A percentile compares a stretch with the other conserved stretches of the same genome.
These are phyloP conservation scores for Bubo scandiacus DNA, from an alignment of 2,113 vertebrate species.

Conservation along the genomic window DNA sequence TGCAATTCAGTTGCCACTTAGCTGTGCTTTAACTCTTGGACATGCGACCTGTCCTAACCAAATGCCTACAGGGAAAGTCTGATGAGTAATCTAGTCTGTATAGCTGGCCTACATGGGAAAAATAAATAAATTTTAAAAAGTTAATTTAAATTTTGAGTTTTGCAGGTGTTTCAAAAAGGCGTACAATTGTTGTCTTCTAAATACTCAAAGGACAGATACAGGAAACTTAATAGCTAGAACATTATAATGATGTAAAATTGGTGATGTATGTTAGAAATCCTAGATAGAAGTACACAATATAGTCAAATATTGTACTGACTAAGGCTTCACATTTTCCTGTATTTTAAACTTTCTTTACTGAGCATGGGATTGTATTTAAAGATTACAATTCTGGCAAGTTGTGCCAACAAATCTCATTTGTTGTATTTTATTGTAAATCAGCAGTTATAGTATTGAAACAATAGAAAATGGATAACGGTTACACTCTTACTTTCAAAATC, in stretches of 20 bases:
- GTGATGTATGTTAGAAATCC: not conserved
- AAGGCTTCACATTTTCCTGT: not conserved
- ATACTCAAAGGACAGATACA: not conserved
- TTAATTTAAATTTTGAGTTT: not conserved
- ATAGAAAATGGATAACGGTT: not conserved
- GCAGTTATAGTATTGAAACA: not conserved
- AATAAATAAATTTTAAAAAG: not conserved
- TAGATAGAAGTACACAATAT: not conserved
- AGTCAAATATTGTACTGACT: not conserved
- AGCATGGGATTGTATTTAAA: not conserved
- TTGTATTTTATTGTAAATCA: not conserved
- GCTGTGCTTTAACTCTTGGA: not conserved
- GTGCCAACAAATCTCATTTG: not conserved
- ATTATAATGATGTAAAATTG: not conserved
- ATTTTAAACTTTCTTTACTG: not conserved
- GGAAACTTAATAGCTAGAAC: not conserved
- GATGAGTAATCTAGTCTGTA: not conserved
- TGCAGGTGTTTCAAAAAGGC: not conserved
- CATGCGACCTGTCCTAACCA: fast-evolving
- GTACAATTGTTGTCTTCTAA: not conserved
- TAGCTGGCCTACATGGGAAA: not conserved
- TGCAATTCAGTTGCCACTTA: not conserved
- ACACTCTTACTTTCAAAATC: not conserved
- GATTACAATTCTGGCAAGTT: not conserved
- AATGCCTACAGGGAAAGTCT: not conserved